Evolutionary conservation across 1,140 invertebrate species (phyloP).

Genomic region (Musca vetustissima): DNA sequence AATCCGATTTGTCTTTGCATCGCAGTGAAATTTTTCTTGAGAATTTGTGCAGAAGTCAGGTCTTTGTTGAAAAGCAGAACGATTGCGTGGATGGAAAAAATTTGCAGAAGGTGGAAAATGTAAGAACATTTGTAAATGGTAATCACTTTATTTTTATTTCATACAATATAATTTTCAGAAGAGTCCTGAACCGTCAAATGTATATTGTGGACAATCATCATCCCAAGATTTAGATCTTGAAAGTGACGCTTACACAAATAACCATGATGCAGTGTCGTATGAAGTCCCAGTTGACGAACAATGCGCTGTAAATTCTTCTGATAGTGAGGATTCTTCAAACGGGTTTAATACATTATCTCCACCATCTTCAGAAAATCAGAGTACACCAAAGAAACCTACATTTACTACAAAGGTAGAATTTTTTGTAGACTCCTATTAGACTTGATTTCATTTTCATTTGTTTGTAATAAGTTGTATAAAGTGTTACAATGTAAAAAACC

Average conservation of each 20-base stretch:
- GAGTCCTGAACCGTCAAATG: neutral
- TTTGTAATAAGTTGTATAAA: slow-evolving; percentile 22
- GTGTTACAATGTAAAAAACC: slow-evolving; percentile 1
- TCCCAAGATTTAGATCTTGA: no score
- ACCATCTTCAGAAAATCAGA: slow-evolving; percentile 40
- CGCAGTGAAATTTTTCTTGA: slow-evolving; percentile 51
- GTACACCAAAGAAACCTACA: slow-evolving; percentile 39
- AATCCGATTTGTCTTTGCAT: slow-evolving; percentile 47
- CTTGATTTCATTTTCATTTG: slow-evolving; percentile 6
- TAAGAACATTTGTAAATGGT: slow-evolving; percentile 30
- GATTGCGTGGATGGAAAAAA: slow-evolving; percentile 21
- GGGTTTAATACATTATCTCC: slow-evolving; percentile 39
- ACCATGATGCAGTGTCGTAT: slow-evolving; percentile 42
- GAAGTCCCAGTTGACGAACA: slow-evolving; percentile 40
- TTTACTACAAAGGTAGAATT: slow-evolving; percentile 54
- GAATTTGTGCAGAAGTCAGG: slow-evolving; percentile 47
- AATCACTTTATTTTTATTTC: neutral
- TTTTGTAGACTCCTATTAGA: slow-evolving; percentile 50
- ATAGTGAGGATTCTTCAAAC: neutral
- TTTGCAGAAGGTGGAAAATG: slow-evolving; percentile 45
- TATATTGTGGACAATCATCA: neutral
- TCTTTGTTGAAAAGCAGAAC: slow-evolving; percentile 33
- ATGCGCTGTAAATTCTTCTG: neutral
- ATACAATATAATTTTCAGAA: neutral
- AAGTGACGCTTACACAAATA: neutral